A percentile compares a stretch with the other conserved stretches of the same genome.
phyloP scores from a whole-genome alignment of 1,140 invertebrate genomes.

The Armadillidium nasatum region DNA sequence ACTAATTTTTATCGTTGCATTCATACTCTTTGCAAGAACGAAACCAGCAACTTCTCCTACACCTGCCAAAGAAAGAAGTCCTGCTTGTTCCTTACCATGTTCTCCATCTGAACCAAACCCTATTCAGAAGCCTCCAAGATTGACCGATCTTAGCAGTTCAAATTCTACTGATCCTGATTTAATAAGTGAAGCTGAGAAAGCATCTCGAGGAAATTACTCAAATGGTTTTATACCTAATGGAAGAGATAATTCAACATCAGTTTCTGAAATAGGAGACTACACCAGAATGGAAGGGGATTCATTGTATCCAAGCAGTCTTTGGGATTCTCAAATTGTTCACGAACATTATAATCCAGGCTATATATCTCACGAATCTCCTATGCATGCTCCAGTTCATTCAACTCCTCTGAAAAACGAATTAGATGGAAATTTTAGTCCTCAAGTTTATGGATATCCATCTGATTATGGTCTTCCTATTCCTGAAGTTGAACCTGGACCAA shows the following conservation, averaged over 20 bases:
- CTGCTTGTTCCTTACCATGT: slow-evolving; percentile 29
- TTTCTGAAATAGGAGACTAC: slow-evolving; percentile 56
- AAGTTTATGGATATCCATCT: slow-evolving; percentile 58
- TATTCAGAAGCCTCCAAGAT: slow-evolving; percentile 62
- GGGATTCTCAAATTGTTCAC: slow-evolving; percentile 54
- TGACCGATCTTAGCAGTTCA: slow-evolving; percentile 55
- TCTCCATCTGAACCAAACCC: slow-evolving; percentile 54
- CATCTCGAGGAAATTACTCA: slow-evolving; percentile 51
- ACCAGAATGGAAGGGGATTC: slow-evolving; percentile 62
- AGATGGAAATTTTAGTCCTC: slow-evolving; percentile 35
- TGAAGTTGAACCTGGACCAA: slow-evolving; percentile 34
- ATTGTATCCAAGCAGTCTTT: slow-evolving; percentile 64
- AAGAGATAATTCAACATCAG: slow-evolving; percentile 7
- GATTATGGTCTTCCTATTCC: slow-evolving; percentile 72
- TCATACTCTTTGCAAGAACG: slow-evolving; percentile 34
- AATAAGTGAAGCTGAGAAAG: slow-evolving; percentile 68
- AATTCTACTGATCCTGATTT: slow-evolving; percentile 74
- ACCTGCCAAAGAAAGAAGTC: slow-evolving; percentile 37
- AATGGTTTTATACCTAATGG: slow-evolving; percentile 29
- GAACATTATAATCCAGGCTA: slow-evolving; percentile 44
- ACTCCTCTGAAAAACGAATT: slow-evolving; percentile 31
- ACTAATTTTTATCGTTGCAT: slow-evolving; percentile 31
- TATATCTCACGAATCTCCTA: slow-evolving; percentile 33
- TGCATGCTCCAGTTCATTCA: slow-evolving; percentile 39
- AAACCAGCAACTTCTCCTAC: slow-evolving; percentile 32